Base-by-base conservation (phyloP, 2,888 invertebrate species). In the Elysia crispata region DNA sequence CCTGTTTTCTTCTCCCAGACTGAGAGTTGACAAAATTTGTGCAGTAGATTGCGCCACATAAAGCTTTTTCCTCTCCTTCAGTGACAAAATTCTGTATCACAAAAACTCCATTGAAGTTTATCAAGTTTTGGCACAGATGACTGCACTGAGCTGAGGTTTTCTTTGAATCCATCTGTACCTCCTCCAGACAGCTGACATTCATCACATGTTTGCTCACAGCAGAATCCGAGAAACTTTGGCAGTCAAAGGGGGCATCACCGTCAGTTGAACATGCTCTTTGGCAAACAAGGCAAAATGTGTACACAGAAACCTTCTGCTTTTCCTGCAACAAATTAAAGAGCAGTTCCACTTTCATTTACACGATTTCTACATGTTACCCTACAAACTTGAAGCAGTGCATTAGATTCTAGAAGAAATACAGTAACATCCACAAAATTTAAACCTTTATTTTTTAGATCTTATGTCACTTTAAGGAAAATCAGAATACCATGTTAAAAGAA, bases 1-100 rank as follows among this genome's bases (percentile, higher is more conserved):
- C 94, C 92, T 98, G 98, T 92, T 99, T 99, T 80, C 97, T 94
- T 76, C 99, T 94, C 0, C 99, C 99, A 91, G 98, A 98, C 92
- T 99, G 99, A 0, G 99, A 99, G 57, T 94, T 93, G 85, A 95
- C 95, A 98, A 99, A 99, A 0, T 95, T 95, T 83, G 96, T 93
- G 82, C 93, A 93, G 90, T 98, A 97, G 18, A 98, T 94, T 77
- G 94, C 94, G 75, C 93, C 91, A 82, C 96, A 94, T 18, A 98
- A 92, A 3, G 90, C 83, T 0, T 66, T 62, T 74, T 91, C 96
- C 92, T 98, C 98, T 0, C 93, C 90, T 77, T 92, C 91, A 1
- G 93, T 94, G 69, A 99, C 92, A 91, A 98, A 98, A 89, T 97
- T 94, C 70, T 82, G 82, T 23, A 90, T 81, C 20, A 93, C 81